These are phyloP conservation scores for Pardosa pseudoannulata DNA, from an alignment of 2,888 invertebrate species.

Conservation along the genomic window DNA sequence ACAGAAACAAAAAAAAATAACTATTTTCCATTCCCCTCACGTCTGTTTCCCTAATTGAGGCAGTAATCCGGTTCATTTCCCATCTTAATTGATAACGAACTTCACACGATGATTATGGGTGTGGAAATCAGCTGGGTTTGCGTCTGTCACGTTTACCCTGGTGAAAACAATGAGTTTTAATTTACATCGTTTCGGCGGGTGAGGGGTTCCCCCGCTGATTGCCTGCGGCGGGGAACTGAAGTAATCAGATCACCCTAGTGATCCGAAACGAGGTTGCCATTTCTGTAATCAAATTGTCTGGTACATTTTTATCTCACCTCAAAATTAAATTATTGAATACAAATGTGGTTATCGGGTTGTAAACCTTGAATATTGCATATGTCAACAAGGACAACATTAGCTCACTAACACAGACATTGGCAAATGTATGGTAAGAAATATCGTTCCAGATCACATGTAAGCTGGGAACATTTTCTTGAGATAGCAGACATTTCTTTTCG, in stretches of 20 bases:
- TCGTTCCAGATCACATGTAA: too few species aligned
- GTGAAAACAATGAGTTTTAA: not conserved
- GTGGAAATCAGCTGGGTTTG: not conserved
- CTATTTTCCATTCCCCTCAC: not conserved
- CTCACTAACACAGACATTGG: too few species aligned
- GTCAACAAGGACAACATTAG: too few species aligned
- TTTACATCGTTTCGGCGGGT: not conserved
- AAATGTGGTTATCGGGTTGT: too few species aligned
- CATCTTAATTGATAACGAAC: not conserved
- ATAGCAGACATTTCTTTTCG: too few species aligned
- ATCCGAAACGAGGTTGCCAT: not conserved
- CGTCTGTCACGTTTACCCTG: not conserved
- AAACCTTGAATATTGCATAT: too few species aligned
- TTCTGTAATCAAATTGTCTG: not conserved
- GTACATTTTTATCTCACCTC: not conserved
- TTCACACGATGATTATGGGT: not conserved
- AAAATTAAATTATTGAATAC: too few species aligned
- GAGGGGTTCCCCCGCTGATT: too few species aligned
- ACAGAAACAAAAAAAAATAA: too few species aligned
- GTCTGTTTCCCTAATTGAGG: not conserved
- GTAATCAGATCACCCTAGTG: not conserved
- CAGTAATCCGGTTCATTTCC: not conserved
- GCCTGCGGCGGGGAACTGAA: not conserved
- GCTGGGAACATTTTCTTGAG: too few species aligned
- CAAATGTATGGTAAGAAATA: too few species aligned